Evolutionary conservation across 2,113 vertebrate genomes (phyloP).

Genomic region (Leuciscus idus): DNA sequence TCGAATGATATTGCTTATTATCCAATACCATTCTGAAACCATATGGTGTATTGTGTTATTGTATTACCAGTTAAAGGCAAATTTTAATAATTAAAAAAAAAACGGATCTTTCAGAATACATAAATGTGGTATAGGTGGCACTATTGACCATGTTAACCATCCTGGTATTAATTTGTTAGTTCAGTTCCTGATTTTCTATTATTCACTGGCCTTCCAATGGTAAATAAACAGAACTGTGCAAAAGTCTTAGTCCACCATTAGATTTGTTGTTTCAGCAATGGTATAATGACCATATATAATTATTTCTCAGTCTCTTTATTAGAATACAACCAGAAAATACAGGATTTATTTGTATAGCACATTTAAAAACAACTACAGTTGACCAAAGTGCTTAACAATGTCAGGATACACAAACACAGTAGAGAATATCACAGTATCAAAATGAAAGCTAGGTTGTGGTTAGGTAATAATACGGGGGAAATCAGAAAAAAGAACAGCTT

Average conservation of each 20-base stretch:
- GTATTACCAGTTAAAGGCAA: not conserved
- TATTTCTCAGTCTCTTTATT: not conserved
- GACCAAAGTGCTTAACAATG: too few relatives aligned
- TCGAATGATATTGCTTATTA: not conserved
- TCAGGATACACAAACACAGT: too few relatives aligned
- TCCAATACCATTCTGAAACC: not conserved
- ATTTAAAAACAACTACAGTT: too few relatives aligned
- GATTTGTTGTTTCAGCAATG: not conserved
- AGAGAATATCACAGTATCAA: too few relatives aligned
- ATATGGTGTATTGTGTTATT: not conserved
- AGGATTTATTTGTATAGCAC: not conserved
- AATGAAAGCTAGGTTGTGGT: too few relatives aligned
- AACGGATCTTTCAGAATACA: not conserved
- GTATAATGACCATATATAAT: not conserved
- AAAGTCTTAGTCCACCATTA: not conserved
- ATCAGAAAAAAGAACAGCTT: not conserved
- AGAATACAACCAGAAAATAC: not conserved
- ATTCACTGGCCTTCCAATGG: not conserved
- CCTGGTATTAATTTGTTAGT: not conserved
- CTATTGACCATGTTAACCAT: conserved; percentile 29
- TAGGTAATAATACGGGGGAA: too few relatives aligned
- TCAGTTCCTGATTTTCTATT: not conserved
- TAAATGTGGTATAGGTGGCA: conserved; percentile 18
- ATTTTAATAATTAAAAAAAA: not conserved
- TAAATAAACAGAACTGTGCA: not conserved